Evolutionary conservation across 2,888 invertebrate genomes (phyloP).

Genomic region (Charanyca ferruginea): DNA sequence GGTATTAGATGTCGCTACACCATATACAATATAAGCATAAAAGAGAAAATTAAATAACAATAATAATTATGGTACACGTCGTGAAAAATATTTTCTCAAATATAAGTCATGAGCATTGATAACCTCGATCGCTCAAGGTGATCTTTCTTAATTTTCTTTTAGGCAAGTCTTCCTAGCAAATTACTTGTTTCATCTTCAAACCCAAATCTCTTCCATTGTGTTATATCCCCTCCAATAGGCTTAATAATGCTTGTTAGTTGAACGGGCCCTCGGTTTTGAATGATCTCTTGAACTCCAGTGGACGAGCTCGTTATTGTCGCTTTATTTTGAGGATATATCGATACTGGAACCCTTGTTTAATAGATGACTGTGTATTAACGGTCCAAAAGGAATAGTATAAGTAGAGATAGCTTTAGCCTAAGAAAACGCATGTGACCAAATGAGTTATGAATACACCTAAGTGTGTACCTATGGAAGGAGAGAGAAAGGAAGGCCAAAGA

Average conservation of each 20-base stretch:
- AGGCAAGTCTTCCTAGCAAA: not conserved
- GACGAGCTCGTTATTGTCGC: conserved; percentile 15
- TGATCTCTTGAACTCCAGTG: conserved; percentile 30
- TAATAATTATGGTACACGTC: too few species aligned
- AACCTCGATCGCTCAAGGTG: not conserved
- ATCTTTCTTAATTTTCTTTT: not conserved
- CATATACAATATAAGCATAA: too few species aligned
- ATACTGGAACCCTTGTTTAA: not conserved
- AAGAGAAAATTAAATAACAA: too few species aligned
- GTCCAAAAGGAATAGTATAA: not conserved
- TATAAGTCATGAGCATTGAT: not conserved
- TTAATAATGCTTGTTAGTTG: conserved; percentile 41
- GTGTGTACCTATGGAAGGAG: too few species aligned
- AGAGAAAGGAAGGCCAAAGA: too few species aligned
- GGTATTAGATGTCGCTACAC: too few species aligned
- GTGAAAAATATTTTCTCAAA: too few species aligned
- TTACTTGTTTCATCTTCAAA: conserved; percentile 13
- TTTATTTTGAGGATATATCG: conserved; percentile 2
- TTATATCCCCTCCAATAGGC: conserved; percentile 25
- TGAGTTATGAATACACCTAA: too few species aligned
- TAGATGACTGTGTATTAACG: not conserved
- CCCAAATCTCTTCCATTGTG: not conserved
- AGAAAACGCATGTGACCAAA: too few species aligned
- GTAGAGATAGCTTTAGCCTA: too few species aligned
- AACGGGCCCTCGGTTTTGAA: conserved; percentile 18